Evolutionary conservation across 2,797 vertebrate species (phyloP).

Genomic region (Cyclopterus lumpus): DNA sequence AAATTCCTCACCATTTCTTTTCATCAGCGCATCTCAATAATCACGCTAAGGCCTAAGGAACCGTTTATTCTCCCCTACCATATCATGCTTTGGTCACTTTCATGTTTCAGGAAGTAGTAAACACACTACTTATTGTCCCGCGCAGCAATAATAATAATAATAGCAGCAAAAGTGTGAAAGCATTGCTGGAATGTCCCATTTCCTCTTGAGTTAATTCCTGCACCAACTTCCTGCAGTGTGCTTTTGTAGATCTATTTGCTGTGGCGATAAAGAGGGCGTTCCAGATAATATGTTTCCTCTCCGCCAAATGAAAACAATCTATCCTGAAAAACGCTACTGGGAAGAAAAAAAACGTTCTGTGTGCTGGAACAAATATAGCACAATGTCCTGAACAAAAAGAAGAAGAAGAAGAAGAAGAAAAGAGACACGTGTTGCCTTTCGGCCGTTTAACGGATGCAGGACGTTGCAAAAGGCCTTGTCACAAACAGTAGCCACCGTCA

Average conservation of each 20-base stretch:
- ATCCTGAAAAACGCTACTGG: constrained; percentile 52
- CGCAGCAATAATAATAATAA: constrained; percentile 71
- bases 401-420: too few relatives aligned
- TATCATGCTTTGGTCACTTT: constrained; percentile 61
- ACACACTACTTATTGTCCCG: constrained; percentile 69
- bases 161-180: constrained; percentile 73
- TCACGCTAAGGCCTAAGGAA: constrained; percentile 61
- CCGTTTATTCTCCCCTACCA: constrained; percentile 18
- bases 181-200: constrained; percentile 82
- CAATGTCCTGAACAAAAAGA: constrained; percentile 27
- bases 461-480: constrained; percentile 47
- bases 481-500: constrained; percentile 63
- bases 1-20: constrained; percentile 59
- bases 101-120: constrained; percentile 78
- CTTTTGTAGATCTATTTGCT: constrained; percentile 72
- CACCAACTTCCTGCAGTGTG: constrained; percentile 76
- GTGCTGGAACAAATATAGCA: constrained; percentile 45
- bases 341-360: constrained; percentile 25
- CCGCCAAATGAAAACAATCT: constrained; percentile 63
- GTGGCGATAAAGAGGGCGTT: constrained; percentile 76
- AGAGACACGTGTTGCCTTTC: constrained; percentile 36
- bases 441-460: constrained; percentile 50
- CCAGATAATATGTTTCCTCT: constrained; percentile 69
- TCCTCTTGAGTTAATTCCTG: constrained; percentile 75
- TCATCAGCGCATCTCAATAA: constrained; percentile 38